Percentiles rank a stretch among this genome's conserved stretches.
These are phyloP conservation scores for Micromussa lordhowensis DNA, from an alignment of 92 coral and sea anemone genomes.

Conservation along the genomic window DNA sequence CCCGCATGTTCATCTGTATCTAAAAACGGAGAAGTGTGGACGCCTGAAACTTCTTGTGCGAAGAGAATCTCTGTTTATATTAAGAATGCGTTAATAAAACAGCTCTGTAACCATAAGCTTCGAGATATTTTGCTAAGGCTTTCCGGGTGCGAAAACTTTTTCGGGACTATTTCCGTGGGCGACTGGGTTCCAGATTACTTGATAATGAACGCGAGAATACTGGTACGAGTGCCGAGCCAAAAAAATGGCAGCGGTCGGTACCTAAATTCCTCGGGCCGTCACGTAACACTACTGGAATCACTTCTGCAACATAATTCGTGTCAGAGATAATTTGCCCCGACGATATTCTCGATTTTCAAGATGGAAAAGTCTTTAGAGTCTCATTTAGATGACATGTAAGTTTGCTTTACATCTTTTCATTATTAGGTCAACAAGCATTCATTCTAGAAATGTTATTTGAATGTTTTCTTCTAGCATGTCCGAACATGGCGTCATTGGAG, in stretches of 20 bases:
- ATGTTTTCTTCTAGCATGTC: slow-evolving; percentile 67
- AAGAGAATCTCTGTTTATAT: too few relatives aligned
- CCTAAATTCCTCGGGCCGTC: neutral
- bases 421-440: neutral
- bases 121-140: too few relatives aligned
- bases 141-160: too few relatives aligned
- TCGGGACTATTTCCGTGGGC: neutral
- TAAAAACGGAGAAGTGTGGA: too few relatives aligned
- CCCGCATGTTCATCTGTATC: too few relatives aligned
- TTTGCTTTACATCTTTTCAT: neutral
- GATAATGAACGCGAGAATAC: neutral
- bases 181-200: neutral
- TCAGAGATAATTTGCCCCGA: neutral
- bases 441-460: neutral
- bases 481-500: slow-evolving; percentile 96
- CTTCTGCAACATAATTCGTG: too few relatives aligned
- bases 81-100: too few relatives aligned
- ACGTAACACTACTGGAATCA: neutral
- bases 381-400: slow-evolving; percentile 85
- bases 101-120: too few relatives aligned
- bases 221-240: neutral
- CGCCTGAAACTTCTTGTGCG: too few relatives aligned
- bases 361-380: slow-evolving; percentile 84
- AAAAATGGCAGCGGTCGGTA: neutral
- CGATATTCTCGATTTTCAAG: neutral